Evolutionary conservation across 92 coral and sea anemone species (phyloP), one percentile per base, ranked within the genome.

Genomic region (Ricordea florida): DNA sequence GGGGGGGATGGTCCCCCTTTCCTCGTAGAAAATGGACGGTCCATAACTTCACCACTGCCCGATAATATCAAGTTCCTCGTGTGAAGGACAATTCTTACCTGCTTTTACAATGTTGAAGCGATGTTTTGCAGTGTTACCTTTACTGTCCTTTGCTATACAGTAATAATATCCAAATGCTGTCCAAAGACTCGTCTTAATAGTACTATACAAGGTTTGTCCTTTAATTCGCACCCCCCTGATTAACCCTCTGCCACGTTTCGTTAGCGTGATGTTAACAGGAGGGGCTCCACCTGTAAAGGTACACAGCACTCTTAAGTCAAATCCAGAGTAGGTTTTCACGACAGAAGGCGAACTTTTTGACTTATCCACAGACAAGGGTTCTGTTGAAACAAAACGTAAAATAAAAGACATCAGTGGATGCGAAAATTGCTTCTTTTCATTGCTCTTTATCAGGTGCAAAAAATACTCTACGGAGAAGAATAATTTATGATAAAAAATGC

Each of bases 81-180:
- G 44, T n/a, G 44, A n/a, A 8, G 44, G 8, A 26, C 40, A 1
- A 0, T 2, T 26, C 90, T 37, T 77, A 85, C 93, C 89, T 27
- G 83, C 71, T 51, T 29, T 78, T 46, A 20, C 59, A 22, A 89
- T 51, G 25, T 56, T 76, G 45, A 89, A 79, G 22, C 50, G 37
- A 23, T 85, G 66, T 56, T 35, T 55, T 10, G 74, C 46, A 28
- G 26, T 63, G 30, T 15, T 73, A 17, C 81, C 87, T 5, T 63
- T 72, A 22, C 60, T 37, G 43, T 89, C 93, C 44, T 56, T 63
- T 18, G 90, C 93, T 13, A 40, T 67, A 40, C 93, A 89, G 4
- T 58, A 35, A 34, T 84, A 89, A 6, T 49, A 59, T 1, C 90
- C 84, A 63, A 88, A 78, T 37, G 78, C 67, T 23, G 55, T 21